Evolutionary conservation across 37 sponge, comb jelly and placozoan species (phyloP), one percentile per base, ranked within the genome.

Genomic region (Trichoplax adhaerens): DNA sequence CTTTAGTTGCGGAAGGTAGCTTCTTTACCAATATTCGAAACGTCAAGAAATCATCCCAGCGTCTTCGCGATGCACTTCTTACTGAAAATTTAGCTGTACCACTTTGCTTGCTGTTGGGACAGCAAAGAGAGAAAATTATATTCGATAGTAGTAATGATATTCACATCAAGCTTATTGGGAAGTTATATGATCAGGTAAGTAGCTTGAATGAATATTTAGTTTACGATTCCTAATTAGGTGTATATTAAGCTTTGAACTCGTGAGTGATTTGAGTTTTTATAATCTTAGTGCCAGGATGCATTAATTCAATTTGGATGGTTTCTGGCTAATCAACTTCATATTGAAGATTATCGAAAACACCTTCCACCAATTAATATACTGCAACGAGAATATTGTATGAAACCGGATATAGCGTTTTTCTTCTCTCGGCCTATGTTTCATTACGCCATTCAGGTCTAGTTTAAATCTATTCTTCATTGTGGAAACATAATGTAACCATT

Each of bases 271-370:
- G 29, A n/a, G n/a, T 67, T 8, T 67, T 8, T 67, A 12, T 12
- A n/a, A 8, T 67, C 51, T 52, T 84, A 96, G 93, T 96, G 98
- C 57, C 80, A 93, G 83, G 93, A 91, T 64, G 88, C 98, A 1
- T 75, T 96, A 70, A 84, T 91, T 48, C 98, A 96, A 75, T 91
- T 96, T 77, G 90, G 89, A 4, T 81, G 79, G 55, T 96, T 96
- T 67, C 81, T 96, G 58, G 81, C 92, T 57, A 82, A 83, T 1
- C 86, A 91, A 79, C 69, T 88, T 54, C 80, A 74, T 56, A 64
- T 83, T 29, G 84, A 88, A 1, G 93, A 96, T 72, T 92, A 91
- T 62, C 68, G 68, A 52, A 59, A 74, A 6, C 73, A 79, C 54
- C 70, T 96, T 1, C 95, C 95, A 3, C 58, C 68, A 5, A 72